Base-by-base conservation (phyloP, 2,888 invertebrate species). In the Eudasyphora cyanicolor region DNA sequence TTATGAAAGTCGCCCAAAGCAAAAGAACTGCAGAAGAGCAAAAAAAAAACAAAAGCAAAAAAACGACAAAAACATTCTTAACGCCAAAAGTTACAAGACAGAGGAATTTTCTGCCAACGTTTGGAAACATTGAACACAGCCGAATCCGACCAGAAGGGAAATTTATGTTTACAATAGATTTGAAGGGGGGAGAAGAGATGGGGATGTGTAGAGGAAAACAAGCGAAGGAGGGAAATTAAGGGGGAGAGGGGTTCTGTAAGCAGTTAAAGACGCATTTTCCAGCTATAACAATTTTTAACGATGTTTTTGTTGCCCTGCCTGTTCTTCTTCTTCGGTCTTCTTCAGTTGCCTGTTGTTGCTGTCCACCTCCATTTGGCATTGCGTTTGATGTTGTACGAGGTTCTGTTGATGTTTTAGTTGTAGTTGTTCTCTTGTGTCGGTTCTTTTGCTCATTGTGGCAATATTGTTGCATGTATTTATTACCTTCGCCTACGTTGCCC, bases 1-100 rank as follows among this genome's bases (percentile, higher is more conserved):
- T 82, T 51, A 67, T 75, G 54, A 70, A 51, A 64, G 14, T 19
- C 57, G 21, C 21, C 64, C 12, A 21, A 17, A n/a, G 38, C 38
- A 64, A 32, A 60, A 21, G 2, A 57, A 67, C n/a, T n/a, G n/a
- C n/a, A n/a, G n/a, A n/a, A 38, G 19, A 54, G 24, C 2, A 74
- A 27, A n/a, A 35, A 45, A 42, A 64, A 14, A 38, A 57, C 54
- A 62, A 62, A 51, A 27, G 14, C 6, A 45, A 29, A 54, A 62
- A 69, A 29, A 27, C 29, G 49, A 12, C 14, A 49, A 24, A 12
- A 64, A 71, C 57, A 62, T 78, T 77, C 83, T 75, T 75, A 74
- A 80, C 64, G 77, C 75, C 54, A 77, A 75, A 62, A 83, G 76
- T 74, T 82, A 73, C 69, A 74, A 76, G 73, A 71, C 73, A n/a